These are phyloP conservation scores for Pollenia griseotomentosa DNA, from an alignment of 2,888 invertebrate species.

Conservation along the genomic window DNA sequence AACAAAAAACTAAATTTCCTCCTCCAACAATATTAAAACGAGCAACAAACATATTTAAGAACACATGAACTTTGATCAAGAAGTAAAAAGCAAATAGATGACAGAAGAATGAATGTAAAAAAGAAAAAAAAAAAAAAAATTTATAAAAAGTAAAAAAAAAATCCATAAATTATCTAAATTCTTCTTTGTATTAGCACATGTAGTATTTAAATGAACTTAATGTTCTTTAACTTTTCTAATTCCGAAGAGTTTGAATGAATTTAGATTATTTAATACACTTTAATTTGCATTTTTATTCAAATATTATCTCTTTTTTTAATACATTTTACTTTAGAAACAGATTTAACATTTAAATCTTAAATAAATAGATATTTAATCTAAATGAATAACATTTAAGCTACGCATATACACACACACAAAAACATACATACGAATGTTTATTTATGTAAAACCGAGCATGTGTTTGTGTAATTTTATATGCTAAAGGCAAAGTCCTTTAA, in stretches of 20 bases:
- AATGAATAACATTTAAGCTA: constrained; percentile 6
- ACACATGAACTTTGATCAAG: constrained; percentile 39
- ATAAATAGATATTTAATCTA: constrained; percentile 25
- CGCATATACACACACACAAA: not conserved
- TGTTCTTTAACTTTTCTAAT: not conserved
- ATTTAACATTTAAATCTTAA: constrained; percentile 5
- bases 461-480: constrained; percentile 15
- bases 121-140: not conserved
- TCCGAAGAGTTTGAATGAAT: no score
- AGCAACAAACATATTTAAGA: constrained; percentile 14
- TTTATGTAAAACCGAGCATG: not conserved
- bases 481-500: constrained; percentile 19
- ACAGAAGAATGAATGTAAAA: not conserved
- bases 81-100: constrained; percentile 13
- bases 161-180: constrained; percentile 28
- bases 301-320: not conserved
- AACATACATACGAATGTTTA: not conserved
- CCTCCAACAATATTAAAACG: constrained; percentile 3
- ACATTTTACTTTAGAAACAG: not conserved
- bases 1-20: constrained; percentile 22
- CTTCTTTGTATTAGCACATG: not conserved
- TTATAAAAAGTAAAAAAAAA: not conserved
- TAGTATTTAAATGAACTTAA: constrained; percentile 6
- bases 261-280: not conserved
- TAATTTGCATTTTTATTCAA: constrained; percentile 1